These are phyloP conservation scores for Creontiades dilutus DNA, from an alignment of 2,888 invertebrate genomes.

Conservation along the genomic window DNA sequence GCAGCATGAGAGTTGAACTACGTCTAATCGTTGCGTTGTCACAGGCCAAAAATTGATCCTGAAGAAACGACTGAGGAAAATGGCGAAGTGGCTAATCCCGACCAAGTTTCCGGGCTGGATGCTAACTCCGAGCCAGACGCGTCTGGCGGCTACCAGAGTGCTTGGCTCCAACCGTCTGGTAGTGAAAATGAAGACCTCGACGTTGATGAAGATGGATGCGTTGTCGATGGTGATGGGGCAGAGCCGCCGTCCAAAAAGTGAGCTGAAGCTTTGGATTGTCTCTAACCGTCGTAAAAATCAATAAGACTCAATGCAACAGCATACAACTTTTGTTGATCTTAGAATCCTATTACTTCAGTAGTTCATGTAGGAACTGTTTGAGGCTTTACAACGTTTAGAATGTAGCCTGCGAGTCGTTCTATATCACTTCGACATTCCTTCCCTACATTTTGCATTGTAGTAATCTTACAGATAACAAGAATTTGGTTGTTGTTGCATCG, in stretches of 20 bases:
- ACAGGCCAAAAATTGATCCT: neutral
- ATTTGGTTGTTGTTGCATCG: no score
- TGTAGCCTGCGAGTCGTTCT: no score
- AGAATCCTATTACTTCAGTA: no score
- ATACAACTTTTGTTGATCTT: no score
- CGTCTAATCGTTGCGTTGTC: neutral
- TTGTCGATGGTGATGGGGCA: neutral
- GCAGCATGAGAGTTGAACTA: no score
- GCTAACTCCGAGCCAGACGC: neutral
- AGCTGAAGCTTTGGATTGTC: neutral
- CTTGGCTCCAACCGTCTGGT: neutral
- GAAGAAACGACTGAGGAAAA: neutral
- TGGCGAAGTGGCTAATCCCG: neutral
- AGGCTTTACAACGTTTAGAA: no score
- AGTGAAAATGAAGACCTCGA: neutral
- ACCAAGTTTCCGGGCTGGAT: neutral
- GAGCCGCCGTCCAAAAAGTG: neutral
- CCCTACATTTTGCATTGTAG: no score
- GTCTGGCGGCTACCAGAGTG: neutral
- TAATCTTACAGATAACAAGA: no score
- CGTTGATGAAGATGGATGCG: slow-evolving; percentile 8
- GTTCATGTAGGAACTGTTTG: no score
- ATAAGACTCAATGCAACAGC: no score
- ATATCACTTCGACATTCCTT: no score
- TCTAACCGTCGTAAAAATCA: no score